Conservation (phyloP, 2,888 invertebrate species). For the Drosophila anomelani region DNA sequence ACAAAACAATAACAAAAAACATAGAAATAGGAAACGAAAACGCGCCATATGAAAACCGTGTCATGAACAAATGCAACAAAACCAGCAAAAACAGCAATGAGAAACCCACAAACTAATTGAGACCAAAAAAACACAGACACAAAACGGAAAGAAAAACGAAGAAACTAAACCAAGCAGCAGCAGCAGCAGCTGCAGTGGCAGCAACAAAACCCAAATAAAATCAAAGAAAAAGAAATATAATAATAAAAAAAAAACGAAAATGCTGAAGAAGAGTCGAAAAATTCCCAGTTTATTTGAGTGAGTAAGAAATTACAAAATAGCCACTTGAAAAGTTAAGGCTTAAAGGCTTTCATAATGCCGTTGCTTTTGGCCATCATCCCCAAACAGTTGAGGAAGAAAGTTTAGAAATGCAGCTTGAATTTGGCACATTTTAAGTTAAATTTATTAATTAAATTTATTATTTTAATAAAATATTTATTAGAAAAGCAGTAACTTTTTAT, state of each 20-base stretch:
- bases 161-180: conserved; percentile 53
- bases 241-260: conserved; percentile 30
- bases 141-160: conserved; percentile 44
- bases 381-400: neutral
- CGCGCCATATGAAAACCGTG: conserved; percentile 74
- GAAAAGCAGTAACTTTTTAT: neutral
- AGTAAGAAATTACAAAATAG: conserved; percentile 61
- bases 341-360: conserved; percentile 66
- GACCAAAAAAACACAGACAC: conserved; percentile 54
- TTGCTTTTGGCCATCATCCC: conserved; percentile 30
- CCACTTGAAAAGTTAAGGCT: conserved; percentile 42
- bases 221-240: conserved; percentile 16
- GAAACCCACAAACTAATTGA: conserved; percentile 69
- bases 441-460: conserved; percentile 11
- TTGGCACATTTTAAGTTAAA: neutral
- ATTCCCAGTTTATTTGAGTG: conserved; percentile 58
- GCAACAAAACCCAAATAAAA: conserved; percentile 26
- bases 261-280: conserved; percentile 44
- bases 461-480: neutral
- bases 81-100: conserved; percentile 51
- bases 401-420: neutral
- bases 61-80: conserved; percentile 82
- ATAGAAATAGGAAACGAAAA: conserved; percentile 69
- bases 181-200: conserved; percentile 47
- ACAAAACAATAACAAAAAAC: conserved; percentile 50